Conservation (phyloP, 2,797 vertebrate genomes). For the Melopsittacus undulatus region DNA sequence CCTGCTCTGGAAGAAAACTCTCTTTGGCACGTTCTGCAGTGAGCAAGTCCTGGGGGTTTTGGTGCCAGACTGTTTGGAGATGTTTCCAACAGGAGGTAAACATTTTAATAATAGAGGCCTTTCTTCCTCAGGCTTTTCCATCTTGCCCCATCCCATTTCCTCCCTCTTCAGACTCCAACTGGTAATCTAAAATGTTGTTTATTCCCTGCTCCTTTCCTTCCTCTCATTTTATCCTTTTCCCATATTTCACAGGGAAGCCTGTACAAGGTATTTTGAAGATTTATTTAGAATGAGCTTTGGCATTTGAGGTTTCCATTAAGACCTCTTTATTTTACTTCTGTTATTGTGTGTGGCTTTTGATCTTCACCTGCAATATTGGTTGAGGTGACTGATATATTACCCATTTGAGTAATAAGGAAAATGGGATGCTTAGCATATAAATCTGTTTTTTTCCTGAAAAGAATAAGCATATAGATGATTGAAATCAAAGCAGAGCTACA, state of each 20-base stretch:
- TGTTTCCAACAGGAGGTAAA: slow-evolving; percentile 30
- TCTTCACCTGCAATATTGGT: neutral
- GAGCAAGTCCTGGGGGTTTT: neutral
- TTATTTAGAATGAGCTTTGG: slow-evolving; percentile 19
- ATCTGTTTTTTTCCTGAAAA: neutral
- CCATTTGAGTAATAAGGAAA: neutral
- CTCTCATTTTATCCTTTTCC: neutral
- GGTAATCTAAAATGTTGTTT: slow-evolving; percentile 21
- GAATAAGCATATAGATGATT: neutral
- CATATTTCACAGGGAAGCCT: neutral
- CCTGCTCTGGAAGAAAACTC: slow-evolving; percentile 34
- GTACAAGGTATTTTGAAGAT: slow-evolving; percentile 9
- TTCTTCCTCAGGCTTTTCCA: slow-evolving; percentile 7
- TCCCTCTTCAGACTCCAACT: neutral
- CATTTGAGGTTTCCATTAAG: slow-evolving; percentile 13
- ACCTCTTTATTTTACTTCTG: neutral
- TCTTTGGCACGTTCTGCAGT: neutral
- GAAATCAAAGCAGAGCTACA: neutral
- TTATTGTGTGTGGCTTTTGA: neutral
- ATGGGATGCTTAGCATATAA: neutral
- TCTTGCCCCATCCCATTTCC: slow-evolving; percentile 1
- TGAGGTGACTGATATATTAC: neutral
- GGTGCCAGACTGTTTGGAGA: slow-evolving; percentile 7
- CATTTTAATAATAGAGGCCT: slow-evolving; percentile 24
- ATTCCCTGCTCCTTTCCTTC: slow-evolving; percentile 15